Percentiles rank a stretch among this genome's conserved stretches.
Conservation (phyloP, 2,888 invertebrate genomes). For the Poecilobothrus nobilitatus region DNA sequence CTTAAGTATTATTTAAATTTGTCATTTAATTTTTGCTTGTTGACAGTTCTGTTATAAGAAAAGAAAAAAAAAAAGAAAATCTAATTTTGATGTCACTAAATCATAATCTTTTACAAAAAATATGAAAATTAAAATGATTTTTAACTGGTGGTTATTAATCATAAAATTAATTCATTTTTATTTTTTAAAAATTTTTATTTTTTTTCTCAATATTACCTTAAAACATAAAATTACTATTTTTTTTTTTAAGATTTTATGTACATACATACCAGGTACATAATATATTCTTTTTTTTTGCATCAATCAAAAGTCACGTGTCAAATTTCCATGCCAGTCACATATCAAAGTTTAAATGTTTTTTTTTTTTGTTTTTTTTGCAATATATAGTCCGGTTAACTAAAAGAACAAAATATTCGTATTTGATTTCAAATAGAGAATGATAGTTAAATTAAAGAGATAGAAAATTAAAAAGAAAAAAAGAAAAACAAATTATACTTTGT, state of each 20-base stretch:
- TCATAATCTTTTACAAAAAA: too few species aligned
- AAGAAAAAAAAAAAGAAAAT: too few species aligned
- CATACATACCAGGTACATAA: too few species aligned
- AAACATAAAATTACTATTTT: not conserved
- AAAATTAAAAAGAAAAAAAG: not conserved
- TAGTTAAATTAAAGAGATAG: not conserved
- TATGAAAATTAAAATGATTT: too few species aligned
- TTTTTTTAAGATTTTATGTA: not conserved
- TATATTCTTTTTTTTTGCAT: not conserved
- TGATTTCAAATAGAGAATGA: too few species aligned
- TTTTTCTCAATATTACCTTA: not conserved
- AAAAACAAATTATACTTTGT: not conserved
- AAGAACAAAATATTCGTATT: too few species aligned
- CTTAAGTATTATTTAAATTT: too few species aligned
- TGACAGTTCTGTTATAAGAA: too few species aligned
- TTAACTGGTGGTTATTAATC: not conserved
- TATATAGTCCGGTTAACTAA: too few species aligned
- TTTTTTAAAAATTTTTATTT: not conserved
- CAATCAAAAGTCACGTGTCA: constrained; percentile 3
- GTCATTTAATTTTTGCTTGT: too few species aligned
- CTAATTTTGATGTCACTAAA: too few species aligned
- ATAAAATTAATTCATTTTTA: not conserved
- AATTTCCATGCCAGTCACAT: constrained; percentile 3
- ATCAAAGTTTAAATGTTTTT: not conserved
- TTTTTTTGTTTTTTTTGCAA: too few species aligned